Conservation (phyloP, 2,888 invertebrate species). For the Axea sp. region DNA sequence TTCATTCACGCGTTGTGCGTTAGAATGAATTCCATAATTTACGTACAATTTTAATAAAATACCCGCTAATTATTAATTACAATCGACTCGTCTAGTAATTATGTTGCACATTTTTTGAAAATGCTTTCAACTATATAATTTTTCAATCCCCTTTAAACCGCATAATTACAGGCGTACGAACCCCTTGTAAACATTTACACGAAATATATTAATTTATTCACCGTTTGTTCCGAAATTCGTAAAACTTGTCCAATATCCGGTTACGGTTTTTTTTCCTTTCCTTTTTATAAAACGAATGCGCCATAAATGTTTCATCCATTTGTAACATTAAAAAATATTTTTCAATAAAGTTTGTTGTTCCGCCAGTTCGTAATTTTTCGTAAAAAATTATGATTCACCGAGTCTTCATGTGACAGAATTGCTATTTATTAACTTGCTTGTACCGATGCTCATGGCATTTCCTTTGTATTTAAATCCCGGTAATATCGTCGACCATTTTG, state of each 20-base stretch:
- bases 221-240: neutral
- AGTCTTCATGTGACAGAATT: slow-evolving; percentile 19
- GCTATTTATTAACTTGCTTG: slow-evolving; percentile 33
- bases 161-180: too few relatives aligned
- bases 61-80: too few relatives aligned
- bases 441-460: neutral
- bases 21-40: too few relatives aligned
- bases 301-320: slow-evolving; percentile 15
- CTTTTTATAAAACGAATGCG: slow-evolving; percentile 3
- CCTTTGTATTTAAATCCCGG: slow-evolving; percentile 13
- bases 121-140: too few relatives aligned
- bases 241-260: neutral
- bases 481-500: slow-evolving; percentile 8
- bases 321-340: slow-evolving; percentile 23
- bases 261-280: too few relatives aligned
- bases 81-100: too few relatives aligned
- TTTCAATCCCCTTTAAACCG: too few relatives aligned
- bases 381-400: slow-evolving; percentile 3
- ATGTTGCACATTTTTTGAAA: too few relatives aligned
- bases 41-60: too few relatives aligned
- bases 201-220: slow-evolving; percentile 4
- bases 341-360: slow-evolving; percentile 20
- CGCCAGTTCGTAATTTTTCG: slow-evolving; percentile 8
- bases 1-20: too few relatives aligned
- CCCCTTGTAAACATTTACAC: neutral